phyloP scores from a whole-genome alignment of 2,113 vertebrate genomes.

The Panthera uncia region DNA sequence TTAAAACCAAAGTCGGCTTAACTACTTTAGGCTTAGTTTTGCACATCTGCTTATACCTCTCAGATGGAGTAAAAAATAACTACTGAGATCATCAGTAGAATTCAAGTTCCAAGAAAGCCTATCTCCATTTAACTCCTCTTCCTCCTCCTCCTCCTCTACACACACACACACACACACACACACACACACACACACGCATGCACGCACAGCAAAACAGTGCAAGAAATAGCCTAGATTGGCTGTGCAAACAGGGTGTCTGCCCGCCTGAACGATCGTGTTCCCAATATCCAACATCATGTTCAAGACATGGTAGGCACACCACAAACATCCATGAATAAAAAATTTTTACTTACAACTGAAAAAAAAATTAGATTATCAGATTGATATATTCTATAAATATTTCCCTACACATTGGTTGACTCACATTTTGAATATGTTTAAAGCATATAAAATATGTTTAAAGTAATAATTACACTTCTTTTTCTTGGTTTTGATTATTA shows the following conservation, averaged over 20 bases:
- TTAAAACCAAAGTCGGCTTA: constrained; percentile 20
- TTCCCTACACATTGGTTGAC: background rate
- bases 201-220: background rate
- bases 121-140: background rate
- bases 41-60: background rate
- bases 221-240: background rate
- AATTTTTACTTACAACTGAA: background rate
- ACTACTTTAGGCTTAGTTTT: background rate
- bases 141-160: background rate
- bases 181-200: background rate
- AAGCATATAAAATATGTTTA: background rate
- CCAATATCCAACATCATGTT: background rate
- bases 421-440: background rate
- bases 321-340: background rate
- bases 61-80: background rate
- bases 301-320: background rate
- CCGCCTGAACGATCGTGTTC: background rate
- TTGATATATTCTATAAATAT: background rate
- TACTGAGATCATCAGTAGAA: background rate
- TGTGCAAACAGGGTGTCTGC: background rate
- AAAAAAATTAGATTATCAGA: background rate
- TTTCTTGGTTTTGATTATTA: background rate
- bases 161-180: background rate
- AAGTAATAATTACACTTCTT: background rate
- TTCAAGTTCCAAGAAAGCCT: background rate